These are phyloP conservation scores for Neolamprologus cancellatus DNA, from an alignment of 2,113 vertebrate species.

Conservation along the genomic window DNA sequence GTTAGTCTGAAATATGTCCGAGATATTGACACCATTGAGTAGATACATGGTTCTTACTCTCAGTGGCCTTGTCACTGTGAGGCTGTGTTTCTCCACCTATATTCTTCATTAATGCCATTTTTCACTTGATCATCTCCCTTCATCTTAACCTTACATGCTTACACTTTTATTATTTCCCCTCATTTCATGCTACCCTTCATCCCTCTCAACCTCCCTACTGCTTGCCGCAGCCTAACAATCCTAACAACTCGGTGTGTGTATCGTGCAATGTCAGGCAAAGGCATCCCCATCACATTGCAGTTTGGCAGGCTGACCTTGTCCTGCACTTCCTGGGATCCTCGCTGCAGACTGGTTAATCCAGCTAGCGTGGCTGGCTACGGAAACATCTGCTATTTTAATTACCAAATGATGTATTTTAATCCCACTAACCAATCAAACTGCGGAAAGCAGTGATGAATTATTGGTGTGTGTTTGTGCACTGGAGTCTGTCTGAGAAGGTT, in stretches of 20 bases:
- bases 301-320: conserved; percentile 59
- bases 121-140: not conserved
- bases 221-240: conserved; percentile 8
- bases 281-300: conserved; percentile 44
- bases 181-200: not conserved
- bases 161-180: not conserved
- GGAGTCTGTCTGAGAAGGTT: not conserved
- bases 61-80: conserved; percentile 9
- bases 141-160: not conserved
- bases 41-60: not conserved
- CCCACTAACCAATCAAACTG: conserved; percentile 31
- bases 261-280: conserved; percentile 31
- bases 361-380: conserved; percentile 25
- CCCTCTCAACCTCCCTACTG: not conserved
- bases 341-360: conserved; percentile 36
- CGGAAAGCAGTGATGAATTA: not conserved
- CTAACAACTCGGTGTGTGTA: conserved; percentile 9
- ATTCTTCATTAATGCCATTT: not conserved
- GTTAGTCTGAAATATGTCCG: not conserved
- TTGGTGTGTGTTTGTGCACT: not conserved
- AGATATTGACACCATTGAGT: not conserved
- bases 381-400: conserved; percentile 62
- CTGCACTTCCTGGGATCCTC: conserved; percentile 40
- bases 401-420: conserved; percentile 61
- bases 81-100: not conserved